Evolutionary conservation across 1,140 invertebrate genomes (phyloP), one percentile per base, ranked within the genome.

Genomic region (Gonioctena quinquepunctata): DNA sequence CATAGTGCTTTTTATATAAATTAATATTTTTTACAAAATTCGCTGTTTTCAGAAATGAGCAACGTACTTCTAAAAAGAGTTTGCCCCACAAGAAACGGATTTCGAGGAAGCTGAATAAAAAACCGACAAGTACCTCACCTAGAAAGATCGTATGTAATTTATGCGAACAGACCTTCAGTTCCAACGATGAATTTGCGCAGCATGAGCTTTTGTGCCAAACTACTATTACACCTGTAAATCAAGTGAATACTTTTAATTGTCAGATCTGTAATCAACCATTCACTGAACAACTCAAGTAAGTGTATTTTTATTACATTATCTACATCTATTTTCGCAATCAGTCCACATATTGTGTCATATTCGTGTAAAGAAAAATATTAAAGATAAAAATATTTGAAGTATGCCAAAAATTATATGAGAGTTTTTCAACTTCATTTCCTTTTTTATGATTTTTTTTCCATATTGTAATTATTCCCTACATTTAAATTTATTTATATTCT

Each of bases 31-130:
- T n/a, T n/a, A n/a, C n/a, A n/a, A n/a, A n/a, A n/a, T n/a, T n/a
- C n/a, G n/a, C n/a, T n/a, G n/a, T 13, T 70, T 77, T 2, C 78
- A 85, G 65, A 82, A 81, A 74, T 82, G 85, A 75, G 64, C 77
- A 69, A 76, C 73, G 79, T 59, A 82, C 77, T 78, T 85, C 80
- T 5, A 87, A 86, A 73, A 89, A 88, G 79, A 89, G 87, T 77
- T 84, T 91, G 22, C 89, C 89, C 2, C 89, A 90, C 76, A 91
- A 91, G 77, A 90, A 90, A 79, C 79, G 89, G 69, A 89, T 90
- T 74, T 88, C 89, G 0, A 84, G 85, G 60, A 90, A 89, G 74
- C 77, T 90, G 22, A 88, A 88, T 76, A 85, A 87, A 65, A 84
- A 83, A 74, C 77, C 70, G 64, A 23, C 70, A 2, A 26, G 23